These are phyloP conservation scores for Coelogynopora nodosa DNA, from an alignment of 2,888 invertebrate genomes.

Conservation along the genomic window DNA sequence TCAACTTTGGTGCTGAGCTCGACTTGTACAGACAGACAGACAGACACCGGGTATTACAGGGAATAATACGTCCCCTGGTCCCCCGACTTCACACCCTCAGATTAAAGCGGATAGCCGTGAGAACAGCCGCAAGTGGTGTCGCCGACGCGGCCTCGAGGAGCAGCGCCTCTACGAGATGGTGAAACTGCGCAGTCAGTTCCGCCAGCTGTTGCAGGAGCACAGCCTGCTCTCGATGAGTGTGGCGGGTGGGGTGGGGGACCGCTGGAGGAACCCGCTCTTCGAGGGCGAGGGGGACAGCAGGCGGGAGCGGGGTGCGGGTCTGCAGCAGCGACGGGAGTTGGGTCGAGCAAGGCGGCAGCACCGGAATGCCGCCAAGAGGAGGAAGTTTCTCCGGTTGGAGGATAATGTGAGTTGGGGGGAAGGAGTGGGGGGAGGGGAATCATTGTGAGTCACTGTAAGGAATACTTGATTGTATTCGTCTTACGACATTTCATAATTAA, in stretches of 20 bases:
- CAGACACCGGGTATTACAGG: too few species aligned
- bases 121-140: constrained; percentile 74
- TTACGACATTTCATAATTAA: too few species aligned
- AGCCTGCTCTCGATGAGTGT: constrained; percentile 53
- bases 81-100: too few species aligned
- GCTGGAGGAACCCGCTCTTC: not conserved
- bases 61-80: too few species aligned
- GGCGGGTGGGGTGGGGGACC: constrained; percentile 43
- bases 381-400: not conserved
- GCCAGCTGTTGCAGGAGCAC: constrained; percentile 69
- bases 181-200: constrained; percentile 83
- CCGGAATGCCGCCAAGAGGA: constrained; percentile 26
- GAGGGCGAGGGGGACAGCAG: not conserved
- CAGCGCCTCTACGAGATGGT: constrained; percentile 93
- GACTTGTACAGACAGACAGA: too few species aligned
- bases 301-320: constrained; percentile 48
- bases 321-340: constrained; percentile 53
- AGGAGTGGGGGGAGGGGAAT: too few species aligned
- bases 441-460: too few species aligned
- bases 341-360: constrained; percentile 48
- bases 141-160: constrained; percentile 83
- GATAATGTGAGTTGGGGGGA: not conserved
- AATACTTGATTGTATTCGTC: too few species aligned
- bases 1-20: too few species aligned
- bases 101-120: constrained; percentile 55